phyloP scores from a whole-genome alignment of 2,888 invertebrate genomes.

The Brachypterus glaber region DNA sequence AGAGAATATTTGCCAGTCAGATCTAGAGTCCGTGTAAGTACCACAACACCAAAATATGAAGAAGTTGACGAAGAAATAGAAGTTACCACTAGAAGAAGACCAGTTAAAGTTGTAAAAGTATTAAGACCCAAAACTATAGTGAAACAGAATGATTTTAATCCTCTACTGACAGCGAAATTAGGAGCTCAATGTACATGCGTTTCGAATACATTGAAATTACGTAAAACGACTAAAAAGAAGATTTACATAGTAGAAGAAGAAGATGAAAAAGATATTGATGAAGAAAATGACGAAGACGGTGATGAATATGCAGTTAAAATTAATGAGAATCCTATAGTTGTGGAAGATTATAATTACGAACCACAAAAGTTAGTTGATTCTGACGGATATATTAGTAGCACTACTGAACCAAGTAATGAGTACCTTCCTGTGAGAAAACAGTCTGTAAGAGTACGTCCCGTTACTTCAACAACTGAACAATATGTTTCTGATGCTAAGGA shows the following conservation, averaged over 20 bases:
- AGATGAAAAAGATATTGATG: constrained; percentile 24
- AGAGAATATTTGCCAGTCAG: constrained; percentile 28
- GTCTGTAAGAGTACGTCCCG: constrained; percentile 21
- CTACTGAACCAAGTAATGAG: constrained; percentile 17
- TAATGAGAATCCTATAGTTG: constrained; percentile 21
- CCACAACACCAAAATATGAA: constrained; percentile 16
- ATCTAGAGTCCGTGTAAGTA: constrained; percentile 17
- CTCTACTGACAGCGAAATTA: constrained; percentile 58
- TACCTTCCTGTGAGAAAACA: constrained; percentile 21
- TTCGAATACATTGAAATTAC: constrained; percentile 47
- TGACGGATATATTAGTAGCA: constrained; percentile 21
- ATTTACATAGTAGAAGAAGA: constrained; percentile 22
- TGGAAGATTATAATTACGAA: constrained; percentile 30
- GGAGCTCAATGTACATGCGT: constrained; percentile 66
- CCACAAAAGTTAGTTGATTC: constrained; percentile 27
- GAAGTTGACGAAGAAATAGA: constrained; percentile 9
- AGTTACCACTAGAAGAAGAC: constrained; percentile 15
- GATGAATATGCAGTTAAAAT: constrained; percentile 29
- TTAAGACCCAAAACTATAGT: constrained; percentile 50
- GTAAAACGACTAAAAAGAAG: constrained; percentile 35
- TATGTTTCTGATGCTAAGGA: constrained; percentile 17
- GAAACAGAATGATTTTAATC: constrained; percentile 63
- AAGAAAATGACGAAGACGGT: constrained; percentile 23
- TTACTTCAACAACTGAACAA: constrained; percentile 10
- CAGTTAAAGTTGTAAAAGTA: constrained; percentile 19